Conservation (phyloP, 2,888 invertebrate genomes). For the Dryococelus australis region DNA sequence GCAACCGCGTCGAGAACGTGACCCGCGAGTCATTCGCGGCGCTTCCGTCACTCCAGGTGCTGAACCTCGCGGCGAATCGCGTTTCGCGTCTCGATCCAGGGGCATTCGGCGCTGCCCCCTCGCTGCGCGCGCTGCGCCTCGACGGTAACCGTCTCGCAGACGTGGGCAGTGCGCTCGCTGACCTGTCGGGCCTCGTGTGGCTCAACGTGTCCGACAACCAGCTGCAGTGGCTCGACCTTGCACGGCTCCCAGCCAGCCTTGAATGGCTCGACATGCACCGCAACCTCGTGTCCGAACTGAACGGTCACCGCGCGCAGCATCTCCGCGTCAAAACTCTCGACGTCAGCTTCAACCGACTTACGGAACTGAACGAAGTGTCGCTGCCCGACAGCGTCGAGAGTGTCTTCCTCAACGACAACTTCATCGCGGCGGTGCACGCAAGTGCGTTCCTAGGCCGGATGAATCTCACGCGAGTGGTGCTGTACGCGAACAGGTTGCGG, state of each 20-base stretch:
- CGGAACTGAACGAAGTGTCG: constrained; percentile 71
- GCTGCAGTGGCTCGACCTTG: constrained; percentile 81
- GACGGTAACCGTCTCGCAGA: constrained; percentile 81
- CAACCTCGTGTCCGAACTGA: constrained; percentile 77
- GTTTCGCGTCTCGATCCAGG: constrained; percentile 79
- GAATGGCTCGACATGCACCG: constrained; percentile 84
- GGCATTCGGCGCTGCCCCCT: constrained; percentile 77
- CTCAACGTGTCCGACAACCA: constrained; percentile 83
- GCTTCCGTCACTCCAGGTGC: constrained; percentile 74
- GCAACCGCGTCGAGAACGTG: constrained; percentile 80
- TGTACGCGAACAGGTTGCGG: constrained; percentile 76
- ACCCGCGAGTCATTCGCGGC: constrained; percentile 77
- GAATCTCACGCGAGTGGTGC: constrained; percentile 76
- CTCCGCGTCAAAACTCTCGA: constrained; percentile 78
- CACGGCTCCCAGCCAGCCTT: constrained; percentile 75
- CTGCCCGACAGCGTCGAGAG: constrained; percentile 78
- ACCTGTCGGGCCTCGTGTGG: constrained; percentile 77
- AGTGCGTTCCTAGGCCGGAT: constrained; percentile 74
- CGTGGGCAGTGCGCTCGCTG: constrained; percentile 79
- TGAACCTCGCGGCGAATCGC: constrained; percentile 82
- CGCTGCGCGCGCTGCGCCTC: constrained; percentile 76
- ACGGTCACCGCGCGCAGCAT: constrained; percentile 74
- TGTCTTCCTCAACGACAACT: constrained; percentile 76
- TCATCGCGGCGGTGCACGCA: constrained; percentile 72
- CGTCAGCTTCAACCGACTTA: constrained; percentile 75